Conservation (phyloP, 2,797 vertebrate species). For the Leptatherina wallacei region DNA sequence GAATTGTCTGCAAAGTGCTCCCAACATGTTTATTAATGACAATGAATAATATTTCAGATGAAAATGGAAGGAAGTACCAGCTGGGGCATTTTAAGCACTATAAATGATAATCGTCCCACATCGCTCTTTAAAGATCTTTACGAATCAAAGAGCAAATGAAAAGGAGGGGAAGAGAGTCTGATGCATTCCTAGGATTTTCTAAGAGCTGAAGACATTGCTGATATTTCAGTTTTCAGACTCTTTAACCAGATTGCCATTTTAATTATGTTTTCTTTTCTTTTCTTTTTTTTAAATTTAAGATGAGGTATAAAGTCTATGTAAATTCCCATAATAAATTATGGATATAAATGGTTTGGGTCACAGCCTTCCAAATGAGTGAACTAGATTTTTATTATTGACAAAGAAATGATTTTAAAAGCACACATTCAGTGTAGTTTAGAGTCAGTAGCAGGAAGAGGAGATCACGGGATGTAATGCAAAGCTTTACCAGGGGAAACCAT, state of each 20-base stretch:
- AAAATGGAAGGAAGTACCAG: constrained; percentile 61
- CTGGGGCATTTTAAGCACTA: constrained; percentile 74
- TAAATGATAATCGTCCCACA: constrained; percentile 79
- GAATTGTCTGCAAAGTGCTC: constrained; percentile 42
- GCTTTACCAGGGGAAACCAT: constrained; percentile 21
- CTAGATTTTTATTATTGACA: constrained; percentile 74
- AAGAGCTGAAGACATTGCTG: constrained; percentile 30
- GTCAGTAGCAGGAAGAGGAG: constrained; percentile 32
- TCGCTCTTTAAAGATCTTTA: constrained; percentile 62
- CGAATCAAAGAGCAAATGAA: constrained; percentile 70
- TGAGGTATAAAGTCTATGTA: constrained; percentile 77
- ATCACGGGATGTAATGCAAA: constrained; percentile 48
- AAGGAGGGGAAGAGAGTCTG: constrained; percentile 49
- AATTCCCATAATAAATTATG: constrained; percentile 81
- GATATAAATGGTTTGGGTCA: constrained; percentile 76
- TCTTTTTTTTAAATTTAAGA: constrained; percentile 36
- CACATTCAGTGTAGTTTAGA: constrained; percentile 49
- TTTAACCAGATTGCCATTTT: neutral
- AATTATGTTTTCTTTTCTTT: neutral
- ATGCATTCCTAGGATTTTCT: constrained; percentile 28
- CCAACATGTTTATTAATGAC: constrained; percentile 72
- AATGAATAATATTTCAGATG: constrained; percentile 71
- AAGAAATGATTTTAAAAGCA: constrained; percentile 70
- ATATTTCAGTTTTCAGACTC: constrained; percentile 41
- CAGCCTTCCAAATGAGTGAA: constrained; percentile 81